phyloP scores from a whole-genome alignment of 2,797 vertebrate genomes.

The Allobates femoralis region DNA sequence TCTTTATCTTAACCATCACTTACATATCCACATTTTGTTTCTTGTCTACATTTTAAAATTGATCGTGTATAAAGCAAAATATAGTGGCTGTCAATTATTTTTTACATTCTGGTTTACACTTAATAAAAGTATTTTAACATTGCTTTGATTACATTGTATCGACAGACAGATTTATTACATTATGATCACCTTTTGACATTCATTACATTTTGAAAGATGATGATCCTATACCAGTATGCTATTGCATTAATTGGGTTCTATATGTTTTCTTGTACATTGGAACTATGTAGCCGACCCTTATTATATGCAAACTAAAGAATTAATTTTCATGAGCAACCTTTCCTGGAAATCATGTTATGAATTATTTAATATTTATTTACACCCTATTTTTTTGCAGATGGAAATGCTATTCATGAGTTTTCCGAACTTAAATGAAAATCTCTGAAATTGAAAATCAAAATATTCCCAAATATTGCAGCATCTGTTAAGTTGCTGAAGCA shows the following conservation, averaged over 20 bases:
- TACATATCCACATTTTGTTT: too few species aligned
- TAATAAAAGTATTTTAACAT: too few species aligned
- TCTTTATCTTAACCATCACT: too few species aligned
- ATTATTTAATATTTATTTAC: slow-evolving; percentile 9
- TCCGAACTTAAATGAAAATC: not conserved
- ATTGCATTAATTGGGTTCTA: not conserved
- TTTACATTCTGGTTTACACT: not conserved
- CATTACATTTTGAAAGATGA: too few species aligned
- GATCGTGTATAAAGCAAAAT: not conserved
- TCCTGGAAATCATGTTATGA: not conserved
- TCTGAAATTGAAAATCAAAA: not conserved
- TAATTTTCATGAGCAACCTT: not conserved
- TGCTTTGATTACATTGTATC: not conserved
- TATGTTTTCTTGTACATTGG: not conserved
- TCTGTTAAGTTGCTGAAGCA: not conserved
- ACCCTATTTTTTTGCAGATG: not conserved
- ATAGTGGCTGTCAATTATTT: not conserved
- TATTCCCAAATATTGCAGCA: not conserved
- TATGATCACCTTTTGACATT: not conserved
- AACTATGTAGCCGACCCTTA: too few species aligned
- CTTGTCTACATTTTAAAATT: too few species aligned
- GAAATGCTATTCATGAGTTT: not conserved
- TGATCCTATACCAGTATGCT: too few species aligned
- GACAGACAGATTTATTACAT: not conserved
- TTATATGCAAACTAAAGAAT: not conserved